Evolutionary conservation across 2,888 invertebrate genomes (phyloP).

Genomic region (Lydus trimaculatus): DNA sequence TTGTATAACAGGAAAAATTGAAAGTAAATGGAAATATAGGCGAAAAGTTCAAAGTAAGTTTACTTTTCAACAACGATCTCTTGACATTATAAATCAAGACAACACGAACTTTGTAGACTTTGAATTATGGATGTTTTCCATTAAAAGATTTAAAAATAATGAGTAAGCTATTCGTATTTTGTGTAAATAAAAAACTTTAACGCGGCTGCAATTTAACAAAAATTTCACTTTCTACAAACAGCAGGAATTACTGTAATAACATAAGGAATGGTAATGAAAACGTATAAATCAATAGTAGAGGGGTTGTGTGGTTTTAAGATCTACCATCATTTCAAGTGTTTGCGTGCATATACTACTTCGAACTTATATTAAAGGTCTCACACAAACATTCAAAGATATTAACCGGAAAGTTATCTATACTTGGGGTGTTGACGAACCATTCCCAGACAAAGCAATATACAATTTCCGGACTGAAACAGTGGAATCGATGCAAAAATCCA

Average conservation of each 20-base stretch:
- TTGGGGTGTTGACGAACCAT: neutral
- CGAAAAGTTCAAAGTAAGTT: neutral
- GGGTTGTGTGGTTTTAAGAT: neutral
- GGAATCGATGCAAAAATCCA: neutral
- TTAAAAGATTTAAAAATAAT: neutral
- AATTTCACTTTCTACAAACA: neutral
- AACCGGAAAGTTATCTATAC: neutral
- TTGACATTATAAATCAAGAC: neutral
- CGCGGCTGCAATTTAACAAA: neutral
- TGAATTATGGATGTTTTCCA: constrained; percentile 1
- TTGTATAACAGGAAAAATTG: neutral
- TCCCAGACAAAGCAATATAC: neutral
- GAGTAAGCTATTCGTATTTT: neutral
- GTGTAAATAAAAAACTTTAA: neutral
- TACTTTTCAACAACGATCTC: neutral
- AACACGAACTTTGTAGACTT: neutral
- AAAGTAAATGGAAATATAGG: neutral
- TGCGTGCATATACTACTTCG: neutral
- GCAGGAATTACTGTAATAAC: neutral
- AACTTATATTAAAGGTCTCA: neutral
- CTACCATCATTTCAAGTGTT: neutral
- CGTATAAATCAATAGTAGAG: neutral
- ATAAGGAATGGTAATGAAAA: neutral
- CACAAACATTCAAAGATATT: neutral
- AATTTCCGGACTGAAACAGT: neutral